Conservation (phyloP, 2,888 invertebrate genomes). For the Tholera decimalis region DNA sequence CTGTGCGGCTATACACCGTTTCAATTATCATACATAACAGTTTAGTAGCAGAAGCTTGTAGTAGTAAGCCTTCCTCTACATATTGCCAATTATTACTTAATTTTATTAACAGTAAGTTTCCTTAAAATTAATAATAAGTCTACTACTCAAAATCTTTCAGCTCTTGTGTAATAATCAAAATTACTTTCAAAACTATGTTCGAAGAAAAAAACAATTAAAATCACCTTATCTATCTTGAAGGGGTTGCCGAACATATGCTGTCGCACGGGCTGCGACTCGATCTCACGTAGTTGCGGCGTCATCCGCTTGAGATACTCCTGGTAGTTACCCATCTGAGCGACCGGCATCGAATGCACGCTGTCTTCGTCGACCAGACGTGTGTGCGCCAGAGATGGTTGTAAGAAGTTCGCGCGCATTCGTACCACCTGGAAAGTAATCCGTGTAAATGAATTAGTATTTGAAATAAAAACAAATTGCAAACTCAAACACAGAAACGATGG, state of each 20-base stretch:
- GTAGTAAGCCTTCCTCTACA: too few species aligned
- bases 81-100: too few species aligned
- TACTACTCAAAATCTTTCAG: too few species aligned
- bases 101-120: too few species aligned
- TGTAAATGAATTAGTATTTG: neutral
- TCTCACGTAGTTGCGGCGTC: conserved; percentile 97
- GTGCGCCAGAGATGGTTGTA: conserved; percentile 95
- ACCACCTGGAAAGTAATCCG: conserved; percentile 91
- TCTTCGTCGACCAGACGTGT: conserved; percentile 96
- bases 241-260: conserved; percentile 99
- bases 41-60: too few species aligned
- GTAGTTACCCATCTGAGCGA: conserved; percentile 99
- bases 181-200: too few species aligned
- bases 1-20: too few species aligned
- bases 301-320: conserved; percentile 99
- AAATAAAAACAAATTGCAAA: neutral
- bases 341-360: conserved; percentile 98
- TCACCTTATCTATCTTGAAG: conserved; percentile 98
- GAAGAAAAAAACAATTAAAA: too few species aligned
- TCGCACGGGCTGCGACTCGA: conserved; percentile 98
- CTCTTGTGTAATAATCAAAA: too few species aligned
- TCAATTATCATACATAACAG: too few species aligned
- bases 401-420: conserved; percentile 98
- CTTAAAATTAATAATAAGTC: too few species aligned
- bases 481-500: too few species aligned